phyloP scores from a whole-genome alignment of 2,797 vertebrate species.

The Mallotus villosus region DNA sequence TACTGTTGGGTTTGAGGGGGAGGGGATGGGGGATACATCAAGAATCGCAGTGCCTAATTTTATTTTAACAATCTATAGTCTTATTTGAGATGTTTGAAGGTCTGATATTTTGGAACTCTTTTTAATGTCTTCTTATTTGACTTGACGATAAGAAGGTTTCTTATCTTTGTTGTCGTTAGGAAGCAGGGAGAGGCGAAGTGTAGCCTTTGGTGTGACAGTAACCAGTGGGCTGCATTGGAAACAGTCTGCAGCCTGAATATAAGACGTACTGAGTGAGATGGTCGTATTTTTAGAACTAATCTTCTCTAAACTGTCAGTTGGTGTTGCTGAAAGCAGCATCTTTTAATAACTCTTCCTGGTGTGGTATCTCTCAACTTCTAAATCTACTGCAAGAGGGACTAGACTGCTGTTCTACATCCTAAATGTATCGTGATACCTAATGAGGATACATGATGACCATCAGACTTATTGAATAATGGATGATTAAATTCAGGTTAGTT shows the following conservation, averaged over 20 bases:
- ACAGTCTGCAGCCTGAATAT: conserved; percentile 1
- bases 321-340: conserved; percentile 9
- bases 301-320: conserved; percentile 13
- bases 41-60: too few species aligned
- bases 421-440: too few species aligned
- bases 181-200: conserved; percentile 5
- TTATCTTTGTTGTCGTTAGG: neutral
- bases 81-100: neutral
- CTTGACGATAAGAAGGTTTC: neutral
- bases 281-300: conserved; percentile 44
- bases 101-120: neutral
- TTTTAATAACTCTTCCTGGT: too few species aligned
- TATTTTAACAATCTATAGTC: neutral
- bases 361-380: too few species aligned
- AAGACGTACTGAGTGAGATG: conserved; percentile 15
- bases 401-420: too few species aligned
- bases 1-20: too few species aligned
- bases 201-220: conserved; percentile 26
- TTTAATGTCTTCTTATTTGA: neutral
- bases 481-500: too few species aligned
- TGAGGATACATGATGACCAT: too few species aligned
- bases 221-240: conserved; percentile 17
- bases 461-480: too few species aligned
- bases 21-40: too few species aligned
- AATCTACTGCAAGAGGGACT: too few species aligned